Percentiles rank a stretch among this genome's conserved stretches.
These are phyloP conservation scores for Cryptoprocta ferox DNA, from an alignment of 2,797 vertebrate species.

Conservation along the genomic window DNA sequence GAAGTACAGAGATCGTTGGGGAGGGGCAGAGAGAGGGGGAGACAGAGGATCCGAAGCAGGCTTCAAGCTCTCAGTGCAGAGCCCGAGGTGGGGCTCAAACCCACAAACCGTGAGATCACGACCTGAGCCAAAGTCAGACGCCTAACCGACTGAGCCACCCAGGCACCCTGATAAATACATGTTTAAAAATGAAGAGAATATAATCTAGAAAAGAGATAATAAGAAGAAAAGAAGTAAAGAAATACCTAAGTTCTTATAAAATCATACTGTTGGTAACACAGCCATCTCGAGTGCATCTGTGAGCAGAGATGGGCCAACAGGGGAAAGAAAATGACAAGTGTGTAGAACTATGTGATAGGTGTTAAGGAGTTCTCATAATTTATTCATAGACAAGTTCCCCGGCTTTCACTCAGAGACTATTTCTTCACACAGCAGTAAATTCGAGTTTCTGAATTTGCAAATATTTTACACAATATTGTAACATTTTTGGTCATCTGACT, in stretches of 20 bases:
- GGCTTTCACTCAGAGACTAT: neutral
- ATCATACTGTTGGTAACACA: constrained; percentile 10
- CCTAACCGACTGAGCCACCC: too few species aligned
- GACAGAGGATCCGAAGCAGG: too few species aligned
- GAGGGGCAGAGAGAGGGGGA: too few species aligned
- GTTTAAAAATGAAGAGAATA: neutral
- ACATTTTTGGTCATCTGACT: neutral
- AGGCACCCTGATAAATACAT: neutral
- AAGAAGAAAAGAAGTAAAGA: constrained; percentile 5
- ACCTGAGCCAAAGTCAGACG: too few species aligned
- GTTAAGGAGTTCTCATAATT: neutral
- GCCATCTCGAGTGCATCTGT: neutral
- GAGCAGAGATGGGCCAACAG: neutral
- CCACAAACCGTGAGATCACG: too few species aligned
- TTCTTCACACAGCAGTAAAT: constrained; percentile 24
- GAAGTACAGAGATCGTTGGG: too few species aligned
- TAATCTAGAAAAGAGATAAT: neutral
- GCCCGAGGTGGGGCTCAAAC: too few species aligned
- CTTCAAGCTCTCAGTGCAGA: too few species aligned
- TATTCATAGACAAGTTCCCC: neutral
- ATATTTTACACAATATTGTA: neutral
- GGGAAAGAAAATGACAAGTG: neutral
- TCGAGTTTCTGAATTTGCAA: constrained; percentile 28
- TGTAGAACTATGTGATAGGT: neutral
- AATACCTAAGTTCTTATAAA: constrained; percentile 16